Conservation (phyloP, 2,113 vertebrate genomes). For the Nesospiza acunhae region DNA sequence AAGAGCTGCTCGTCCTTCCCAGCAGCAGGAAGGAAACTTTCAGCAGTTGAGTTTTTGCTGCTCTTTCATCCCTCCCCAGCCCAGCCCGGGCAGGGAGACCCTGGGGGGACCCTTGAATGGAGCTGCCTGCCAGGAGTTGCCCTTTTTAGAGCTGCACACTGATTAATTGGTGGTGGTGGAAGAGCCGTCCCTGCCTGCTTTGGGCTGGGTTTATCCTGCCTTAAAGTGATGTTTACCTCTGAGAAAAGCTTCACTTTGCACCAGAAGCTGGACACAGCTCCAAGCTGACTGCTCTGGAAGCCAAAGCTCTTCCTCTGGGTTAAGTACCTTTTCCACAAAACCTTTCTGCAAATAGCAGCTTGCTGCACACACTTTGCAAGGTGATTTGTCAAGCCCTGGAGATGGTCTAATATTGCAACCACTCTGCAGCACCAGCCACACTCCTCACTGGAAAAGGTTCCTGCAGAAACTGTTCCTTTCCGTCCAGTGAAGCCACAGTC, state of each 20-base stretch:
- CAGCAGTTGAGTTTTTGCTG: background rate
- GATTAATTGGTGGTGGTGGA: background rate
- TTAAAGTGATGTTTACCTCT: background rate
- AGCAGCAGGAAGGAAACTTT: background rate
- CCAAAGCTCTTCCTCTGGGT: background rate
- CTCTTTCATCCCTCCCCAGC: background rate
- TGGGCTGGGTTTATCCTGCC: background rate
- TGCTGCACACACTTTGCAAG: background rate
- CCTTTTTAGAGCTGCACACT: background rate
- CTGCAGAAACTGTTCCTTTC: accelerated
- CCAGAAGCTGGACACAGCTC: background rate
- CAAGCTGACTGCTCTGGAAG: background rate
- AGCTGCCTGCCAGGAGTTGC: background rate
- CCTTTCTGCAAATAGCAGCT: background rate
- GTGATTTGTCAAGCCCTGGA: background rate
- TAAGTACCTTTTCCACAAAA: background rate
- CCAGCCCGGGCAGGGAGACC: background rate
- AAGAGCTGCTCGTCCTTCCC: background rate
- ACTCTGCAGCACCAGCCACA: accelerated
- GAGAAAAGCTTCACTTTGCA: background rate
- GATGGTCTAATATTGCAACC: background rate
- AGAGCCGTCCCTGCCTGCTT: background rate
- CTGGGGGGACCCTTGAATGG: accelerated
- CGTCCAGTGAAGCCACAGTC: background rate
- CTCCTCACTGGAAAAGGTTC: background rate